These are phyloP conservation scores for Cephalophus harveyi DNA, from an alignment of 2,113 vertebrate genomes.

Conservation along the genomic window DNA sequence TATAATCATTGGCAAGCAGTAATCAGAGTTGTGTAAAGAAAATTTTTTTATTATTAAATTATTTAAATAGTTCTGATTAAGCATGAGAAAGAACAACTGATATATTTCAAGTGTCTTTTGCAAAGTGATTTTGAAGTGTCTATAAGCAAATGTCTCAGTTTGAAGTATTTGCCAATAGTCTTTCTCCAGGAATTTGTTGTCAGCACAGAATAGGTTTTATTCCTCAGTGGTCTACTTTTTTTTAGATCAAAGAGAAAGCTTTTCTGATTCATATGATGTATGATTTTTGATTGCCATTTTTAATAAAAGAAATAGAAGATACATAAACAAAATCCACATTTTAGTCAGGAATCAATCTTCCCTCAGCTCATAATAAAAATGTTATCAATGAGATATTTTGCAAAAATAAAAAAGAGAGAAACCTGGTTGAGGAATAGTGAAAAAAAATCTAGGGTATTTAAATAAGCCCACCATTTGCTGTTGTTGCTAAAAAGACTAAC, in stretches of 20 bases:
- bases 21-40: not conserved
- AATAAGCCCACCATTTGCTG: not conserved
- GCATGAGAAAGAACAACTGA: not conserved
- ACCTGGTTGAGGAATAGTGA: not conserved
- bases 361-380: not conserved
- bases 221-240: not conserved
- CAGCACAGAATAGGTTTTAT: not conserved
- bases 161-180: not conserved
- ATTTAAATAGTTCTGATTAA: not conserved
- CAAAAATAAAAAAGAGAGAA: not conserved
- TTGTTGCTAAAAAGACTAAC: not conserved
- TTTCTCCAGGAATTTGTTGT: conserved; percentile 24
- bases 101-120: not conserved
- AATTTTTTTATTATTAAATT: conserved; percentile 13
- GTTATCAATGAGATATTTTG: not conserved
- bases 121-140: not conserved
- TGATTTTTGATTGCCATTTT: not conserved
- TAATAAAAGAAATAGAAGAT: not conserved
- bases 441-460: not conserved
- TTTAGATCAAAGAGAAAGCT: not conserved
- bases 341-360: not conserved
- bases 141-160: not conserved
- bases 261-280: not conserved
- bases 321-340: not conserved
- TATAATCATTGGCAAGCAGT: not conserved